Evolutionary conservation across 2,888 invertebrate species (phyloP).

Genomic region (Pterobdella sp.): DNA sequence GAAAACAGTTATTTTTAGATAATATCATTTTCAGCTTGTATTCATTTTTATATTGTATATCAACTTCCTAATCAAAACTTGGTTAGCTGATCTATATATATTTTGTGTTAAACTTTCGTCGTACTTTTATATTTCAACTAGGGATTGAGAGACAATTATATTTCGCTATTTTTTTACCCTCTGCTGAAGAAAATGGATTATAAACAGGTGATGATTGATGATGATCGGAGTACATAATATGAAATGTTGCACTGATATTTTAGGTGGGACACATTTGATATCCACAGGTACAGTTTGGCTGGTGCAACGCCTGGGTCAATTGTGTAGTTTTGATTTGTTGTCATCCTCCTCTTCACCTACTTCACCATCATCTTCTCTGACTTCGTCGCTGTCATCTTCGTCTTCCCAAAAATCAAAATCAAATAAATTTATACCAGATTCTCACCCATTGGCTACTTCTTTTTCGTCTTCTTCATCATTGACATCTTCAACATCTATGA

Average conservation of each 20-base stretch:
- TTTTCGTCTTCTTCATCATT: slow-evolving; percentile 7
- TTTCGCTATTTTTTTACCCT: too few relatives aligned
- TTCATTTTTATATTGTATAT: not conserved
- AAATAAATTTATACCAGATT: not conserved
- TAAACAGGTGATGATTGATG: too few relatives aligned
- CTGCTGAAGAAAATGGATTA: too few relatives aligned
- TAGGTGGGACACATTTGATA: not conserved
- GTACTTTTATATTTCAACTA: too few relatives aligned
- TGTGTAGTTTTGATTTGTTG: not conserved
- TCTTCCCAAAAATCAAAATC: not conserved
- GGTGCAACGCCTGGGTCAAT: not conserved
- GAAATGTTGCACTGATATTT: not conserved
- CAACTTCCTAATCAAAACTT: not conserved
- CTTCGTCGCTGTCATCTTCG: not conserved
- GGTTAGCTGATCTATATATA: too few relatives aligned
- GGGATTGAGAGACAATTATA: too few relatives aligned
- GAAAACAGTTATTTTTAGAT: not conserved
- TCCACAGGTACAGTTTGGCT: not conserved
- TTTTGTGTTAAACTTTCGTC: too few relatives aligned
- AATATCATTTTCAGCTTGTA: not conserved
- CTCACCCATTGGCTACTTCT: not conserved
- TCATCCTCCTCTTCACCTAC: not conserved
- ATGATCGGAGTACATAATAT: too few relatives aligned
- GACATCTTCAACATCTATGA: not conserved
- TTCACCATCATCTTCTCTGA: slow-evolving; percentile 9